phyloP scores from a whole-genome alignment of 2,888 invertebrate genomes.

The Polymixis flavicincta region DNA sequence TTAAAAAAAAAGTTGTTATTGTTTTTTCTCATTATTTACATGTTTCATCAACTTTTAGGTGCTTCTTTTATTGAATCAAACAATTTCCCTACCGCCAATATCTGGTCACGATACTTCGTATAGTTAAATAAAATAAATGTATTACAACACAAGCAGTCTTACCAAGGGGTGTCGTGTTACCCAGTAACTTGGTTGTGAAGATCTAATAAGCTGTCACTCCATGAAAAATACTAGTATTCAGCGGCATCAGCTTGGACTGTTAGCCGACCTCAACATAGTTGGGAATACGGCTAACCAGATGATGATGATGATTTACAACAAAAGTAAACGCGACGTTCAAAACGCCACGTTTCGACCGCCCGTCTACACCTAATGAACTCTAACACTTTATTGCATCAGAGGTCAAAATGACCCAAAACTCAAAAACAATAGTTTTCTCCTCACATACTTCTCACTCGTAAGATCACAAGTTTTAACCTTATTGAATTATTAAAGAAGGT shows the following conservation, averaged over 20 bases:
- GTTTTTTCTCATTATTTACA: not conserved
- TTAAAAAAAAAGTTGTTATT: not conserved
- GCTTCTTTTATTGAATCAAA: not conserved
- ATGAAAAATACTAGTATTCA: too few species aligned
- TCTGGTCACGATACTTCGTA: not conserved
- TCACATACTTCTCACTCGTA: slow-evolving; percentile 36
- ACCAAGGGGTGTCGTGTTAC: too few species aligned
- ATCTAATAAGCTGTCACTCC: too few species aligned
- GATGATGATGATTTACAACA: not conserved
- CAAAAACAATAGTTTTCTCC: slow-evolving; percentile 59
- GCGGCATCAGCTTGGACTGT: too few species aligned
- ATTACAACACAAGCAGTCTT: too few species aligned
- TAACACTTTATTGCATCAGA: slow-evolving; percentile 57
- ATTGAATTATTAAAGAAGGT: slow-evolving; percentile 31
- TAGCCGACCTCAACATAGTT: too few species aligned
- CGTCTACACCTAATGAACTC: slow-evolving; percentile 30
- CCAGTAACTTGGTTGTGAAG: too few species aligned
- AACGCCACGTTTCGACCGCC: slow-evolving; percentile 22
- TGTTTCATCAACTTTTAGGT: not conserved
- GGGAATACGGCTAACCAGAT: too few species aligned
- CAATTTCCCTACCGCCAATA: not conserved
- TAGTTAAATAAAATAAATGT: not conserved
- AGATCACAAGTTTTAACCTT: slow-evolving; percentile 27
- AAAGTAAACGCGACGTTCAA: not conserved
- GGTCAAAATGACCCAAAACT: slow-evolving; percentile 55